Evolutionary conservation across 2,113 vertebrate genomes (phyloP), one percentile per base, ranked within the genome.

Genomic region (Hydropotes inermis): DNA sequence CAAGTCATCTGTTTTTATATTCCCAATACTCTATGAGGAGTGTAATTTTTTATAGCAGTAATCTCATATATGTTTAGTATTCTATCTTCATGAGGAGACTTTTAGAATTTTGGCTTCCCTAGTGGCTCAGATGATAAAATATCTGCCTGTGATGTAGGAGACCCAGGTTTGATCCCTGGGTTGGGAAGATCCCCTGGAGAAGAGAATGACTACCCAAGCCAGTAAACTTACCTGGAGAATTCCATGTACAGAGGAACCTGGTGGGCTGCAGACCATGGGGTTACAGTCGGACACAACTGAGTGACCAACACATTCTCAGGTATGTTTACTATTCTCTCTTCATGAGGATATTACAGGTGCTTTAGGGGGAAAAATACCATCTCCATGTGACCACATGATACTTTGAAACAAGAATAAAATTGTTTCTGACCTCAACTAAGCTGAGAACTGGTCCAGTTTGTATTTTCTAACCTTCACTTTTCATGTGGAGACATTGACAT

Each of bases 391-490:
- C 23, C 78, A 6, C 14, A 95, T 25, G 82, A 57, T 88, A 90
- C 81, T 95, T 94, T 58, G 61, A 89, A 76, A 50, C 11, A 54
- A 58, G 83, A 45, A 70, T 52, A 61, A n/a, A 27, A 10, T 11
- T 50, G n/a, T 67, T 84, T 83, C 89, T 88, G 47, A 95, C 7
- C 52, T 94, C 54, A 94, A 45, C n/a, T 87, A 94, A 97, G 28
- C 45, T 23, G 39, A 96, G 33, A 87, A 39, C 19, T 54, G 17
- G 88, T 81, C 17, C 4, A 60, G 14, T 91, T 91, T 6, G 7
- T 83, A 43, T 39, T 84, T 93, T 7, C 28, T 96, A 95, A 57
- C 21, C 50, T 82, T 50, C 25, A 54, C 13, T 96, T 97, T 89
- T 95, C 79, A 79, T 5, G 0, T 78, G 57, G n/a, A 76, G 28